Percentiles rank a stretch among this genome's conserved stretches.
phyloP scores from a whole-genome alignment of 2,888 invertebrate species.

The Caenorhabditis japonica region DNA sequence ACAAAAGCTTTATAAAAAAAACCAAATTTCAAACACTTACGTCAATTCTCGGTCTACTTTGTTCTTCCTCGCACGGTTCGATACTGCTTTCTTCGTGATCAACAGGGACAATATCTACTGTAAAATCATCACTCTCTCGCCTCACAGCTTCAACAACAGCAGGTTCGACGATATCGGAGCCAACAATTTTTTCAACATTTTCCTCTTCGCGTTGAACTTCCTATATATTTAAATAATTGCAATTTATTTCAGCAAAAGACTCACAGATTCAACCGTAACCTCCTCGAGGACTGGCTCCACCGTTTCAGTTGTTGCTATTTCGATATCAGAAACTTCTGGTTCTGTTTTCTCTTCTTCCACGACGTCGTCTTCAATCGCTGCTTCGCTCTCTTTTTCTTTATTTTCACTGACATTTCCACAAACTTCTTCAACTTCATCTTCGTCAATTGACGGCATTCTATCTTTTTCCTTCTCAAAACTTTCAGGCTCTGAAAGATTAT shows the following conservation, averaged over 20 bases:
- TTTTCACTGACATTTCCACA: not conserved
- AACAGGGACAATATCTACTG: not conserved
- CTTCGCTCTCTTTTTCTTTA: conserved; percentile 4
- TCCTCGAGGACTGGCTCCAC: too few species aligned
- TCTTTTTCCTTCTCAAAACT: not conserved
- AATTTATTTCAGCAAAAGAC: too few species aligned
- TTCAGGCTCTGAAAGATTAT: conserved; percentile 16
- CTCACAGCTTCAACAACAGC: not conserved
- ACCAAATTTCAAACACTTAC: too few species aligned
- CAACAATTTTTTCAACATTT: not conserved
- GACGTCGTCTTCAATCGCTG: not conserved
- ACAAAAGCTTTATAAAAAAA: too few species aligned
- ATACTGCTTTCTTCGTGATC: conserved; percentile 10
- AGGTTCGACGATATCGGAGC: not conserved
- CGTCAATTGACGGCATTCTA: conserved; percentile 1
- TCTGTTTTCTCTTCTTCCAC: conserved; percentile 8
- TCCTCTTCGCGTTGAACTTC: too few species aligned
- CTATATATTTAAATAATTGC: too few species aligned
- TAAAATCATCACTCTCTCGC: not conserved
- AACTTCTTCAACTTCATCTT: not conserved
- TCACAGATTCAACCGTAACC: too few species aligned
- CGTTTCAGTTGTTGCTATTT: not conserved
- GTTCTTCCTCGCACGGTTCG: conserved; percentile 8
- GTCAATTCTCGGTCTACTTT: conserved; percentile 29
- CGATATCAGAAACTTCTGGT: not conserved